Base-by-base conservation (phyloP, 2,797 vertebrate genomes). In the Capromys pilorides region DNA sequence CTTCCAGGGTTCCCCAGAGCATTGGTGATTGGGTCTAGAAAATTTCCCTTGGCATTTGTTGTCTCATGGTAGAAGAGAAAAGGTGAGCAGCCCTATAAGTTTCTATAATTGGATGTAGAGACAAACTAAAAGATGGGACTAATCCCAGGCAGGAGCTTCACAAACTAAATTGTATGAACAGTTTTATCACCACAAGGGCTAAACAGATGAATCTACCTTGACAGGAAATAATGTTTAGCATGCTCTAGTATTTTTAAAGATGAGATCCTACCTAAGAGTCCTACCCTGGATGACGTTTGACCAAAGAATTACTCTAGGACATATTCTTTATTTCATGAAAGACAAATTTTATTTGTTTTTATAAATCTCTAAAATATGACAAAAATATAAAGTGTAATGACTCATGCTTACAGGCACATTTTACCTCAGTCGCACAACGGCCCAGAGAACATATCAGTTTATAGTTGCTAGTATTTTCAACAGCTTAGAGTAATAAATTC, bases 321-420 rank as follows among this genome's bases (percentile, higher is more conserved):
- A 62, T 22, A 49, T 33, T 73, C 0, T 7, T 84, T 83, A 82
- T 77, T 91, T 88, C 33, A 41, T 64, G 31, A 49, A 41, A 59
- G 16, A 82, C 1, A 57, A 67, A 36, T 59, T 24, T 41, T 64
- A 22, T 78, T 83, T 67, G 22, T 41, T 87, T 77, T 84, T 69
- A 69, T 36, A 90, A 67, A n/a, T 49, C 12, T 96, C 33, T 85
- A 69, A 80, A 69, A 92, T 90, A 1, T 90, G 66, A 84, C 31
- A 61, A 22, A 22, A 59, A 61, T n/a, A n/a, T n/a, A n/a, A n/a
- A 61, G 87, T 92, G 1, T 88, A 71, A 59, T 78, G n/a, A 84
- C 31, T 54, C 31, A 36, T 61, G 91, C 39, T 61, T 86, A 88
- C 82, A 88, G 26, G 28, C 8, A 88, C 73, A 26, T 88, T 66